Conservation (phyloP, 1,140 invertebrate genomes). For the Rhopalosiphum padi region DNA sequence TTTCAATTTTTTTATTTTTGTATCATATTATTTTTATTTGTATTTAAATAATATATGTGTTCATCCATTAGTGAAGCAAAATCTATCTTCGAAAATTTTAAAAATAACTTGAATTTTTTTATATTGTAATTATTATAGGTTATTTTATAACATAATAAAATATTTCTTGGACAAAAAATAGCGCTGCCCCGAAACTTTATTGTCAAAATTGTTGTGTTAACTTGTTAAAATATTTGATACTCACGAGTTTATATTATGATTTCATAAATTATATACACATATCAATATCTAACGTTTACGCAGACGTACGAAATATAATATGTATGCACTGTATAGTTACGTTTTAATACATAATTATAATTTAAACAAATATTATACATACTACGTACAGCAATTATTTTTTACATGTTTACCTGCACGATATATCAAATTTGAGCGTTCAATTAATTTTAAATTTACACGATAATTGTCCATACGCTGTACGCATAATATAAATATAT, state of each 20-base stretch:
- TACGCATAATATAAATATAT: background rate
- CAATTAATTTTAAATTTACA: slow-evolving; percentile 15
- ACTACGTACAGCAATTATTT: background rate
- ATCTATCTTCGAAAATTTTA: background rate
- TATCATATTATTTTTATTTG: no score
- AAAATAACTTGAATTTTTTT: background rate
- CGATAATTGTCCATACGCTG: slow-evolving; percentile 6
- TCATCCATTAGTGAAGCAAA: no score
- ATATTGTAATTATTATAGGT: background rate
- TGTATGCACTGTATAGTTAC: background rate
- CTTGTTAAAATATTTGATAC: background rate
- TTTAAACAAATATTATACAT: background rate
- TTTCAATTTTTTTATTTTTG: no score
- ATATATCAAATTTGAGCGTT: slow-evolving; percentile 3
- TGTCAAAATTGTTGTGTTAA: background rate
- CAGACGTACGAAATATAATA: background rate
- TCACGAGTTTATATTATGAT: background rate
- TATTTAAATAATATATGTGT: no score
- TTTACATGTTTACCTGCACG: background rate
- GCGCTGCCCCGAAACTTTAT: background rate
- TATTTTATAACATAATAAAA: background rate
- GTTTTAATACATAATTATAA: background rate
- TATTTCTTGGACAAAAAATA: background rate
- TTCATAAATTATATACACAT: background rate
- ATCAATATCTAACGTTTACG: no score